Base-by-base conservation (phyloP, 1,140 invertebrate genomes). In the Formica exsecta region DNA sequence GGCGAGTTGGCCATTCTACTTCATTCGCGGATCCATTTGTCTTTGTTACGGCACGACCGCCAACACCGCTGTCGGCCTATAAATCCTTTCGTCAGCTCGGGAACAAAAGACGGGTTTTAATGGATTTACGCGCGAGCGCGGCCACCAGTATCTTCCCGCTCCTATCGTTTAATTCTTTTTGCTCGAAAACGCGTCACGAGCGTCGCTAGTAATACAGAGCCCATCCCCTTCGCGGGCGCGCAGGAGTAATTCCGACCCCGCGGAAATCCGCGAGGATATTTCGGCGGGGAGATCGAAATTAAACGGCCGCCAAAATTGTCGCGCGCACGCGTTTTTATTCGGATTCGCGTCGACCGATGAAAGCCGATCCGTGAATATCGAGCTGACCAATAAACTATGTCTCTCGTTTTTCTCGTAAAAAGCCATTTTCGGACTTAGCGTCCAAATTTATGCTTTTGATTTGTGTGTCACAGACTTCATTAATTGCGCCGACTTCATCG, bases 41-140 rank as follows among this genome's bases (percentile, higher is more conserved):
- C 68, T 83, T 83, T 83, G 79, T 83, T 83, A 83, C 68, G 54
- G 68, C 68, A 22, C 79, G 54, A 61, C 66, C 66, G 66, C 54
- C 68, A 68, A 73, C 68, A 44, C 70, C 36, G 36, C 66, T 59
- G 79, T 73, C 79, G 54, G 79, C 68, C 79, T 83, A 83, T 83
- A 83, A 83, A 83, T 83, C 68, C 79, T 83, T 83, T 74, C 79
- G 79, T 48, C 79, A 74, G 68, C 38, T 54, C 29, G 79, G 68
- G 68, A 83, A 83, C 79, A 83, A 83, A 83, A 74, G 79, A 74
- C 38, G 54, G 68, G 68, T 73, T 83, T 83, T 83, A 83, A 83
- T 83, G 79, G 79, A 83, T 83, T 74, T 83, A 59, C 54, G 68
- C 54, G 77, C 48, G 66, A 38, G 54, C 38, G 36, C 48, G 48